phyloP scores from a whole-genome alignment of 2,113 vertebrate genomes.

The Acinonyx jubatus region DNA sequence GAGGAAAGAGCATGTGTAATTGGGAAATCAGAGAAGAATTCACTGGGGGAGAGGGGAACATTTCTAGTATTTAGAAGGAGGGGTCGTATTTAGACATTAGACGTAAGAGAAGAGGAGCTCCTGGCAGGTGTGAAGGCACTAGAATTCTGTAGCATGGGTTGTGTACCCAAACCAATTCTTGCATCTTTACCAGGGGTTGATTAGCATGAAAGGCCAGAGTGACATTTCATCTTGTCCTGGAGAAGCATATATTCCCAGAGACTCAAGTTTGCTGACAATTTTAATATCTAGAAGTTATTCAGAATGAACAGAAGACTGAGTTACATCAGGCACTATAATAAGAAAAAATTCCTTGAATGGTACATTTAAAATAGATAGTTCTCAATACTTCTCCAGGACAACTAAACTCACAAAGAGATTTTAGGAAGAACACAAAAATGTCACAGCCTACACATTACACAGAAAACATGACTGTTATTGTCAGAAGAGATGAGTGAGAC shows the following conservation, averaged over 20 bases:
- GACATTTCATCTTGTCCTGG: not conserved
- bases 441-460: not conserved
- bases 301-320: not conserved
- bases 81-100: not conserved
- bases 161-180: not conserved
- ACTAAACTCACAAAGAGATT: not conserved
- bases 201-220: not conserved
- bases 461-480: not conserved
- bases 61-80: not conserved
- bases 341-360: not conserved
- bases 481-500: not conserved
- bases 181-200: not conserved
- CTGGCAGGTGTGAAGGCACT: not conserved
- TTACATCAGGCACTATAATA: not conserved
- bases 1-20: not conserved
- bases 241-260: not conserved
- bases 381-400: not conserved
- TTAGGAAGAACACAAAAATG: not conserved
- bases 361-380: constrained; percentile 1
- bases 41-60: not conserved
- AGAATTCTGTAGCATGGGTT: not conserved
- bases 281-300: not conserved
- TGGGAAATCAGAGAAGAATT: not conserved
- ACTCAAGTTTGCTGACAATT: not conserved
- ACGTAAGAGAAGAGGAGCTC: not conserved